These are phyloP conservation scores for Drosophila yooni DNA, from an alignment of 2,888 invertebrate genomes.

Conservation along the genomic window DNA sequence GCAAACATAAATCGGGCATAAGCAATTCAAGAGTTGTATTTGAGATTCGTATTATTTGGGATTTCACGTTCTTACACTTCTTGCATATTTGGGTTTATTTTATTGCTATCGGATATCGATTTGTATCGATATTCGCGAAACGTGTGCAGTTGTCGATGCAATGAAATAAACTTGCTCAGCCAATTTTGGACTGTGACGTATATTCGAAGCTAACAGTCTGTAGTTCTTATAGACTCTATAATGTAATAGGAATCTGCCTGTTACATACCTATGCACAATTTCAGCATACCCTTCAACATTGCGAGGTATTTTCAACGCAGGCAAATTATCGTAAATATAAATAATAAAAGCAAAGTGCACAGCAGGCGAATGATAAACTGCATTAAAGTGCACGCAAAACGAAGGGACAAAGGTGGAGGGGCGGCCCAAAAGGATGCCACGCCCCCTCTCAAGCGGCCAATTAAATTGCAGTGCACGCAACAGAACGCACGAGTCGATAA, in stretches of 20 bases:
- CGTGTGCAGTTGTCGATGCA: not conserved
- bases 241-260: not conserved
- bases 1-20: not conserved
- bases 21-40: not conserved
- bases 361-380: conserved; percentile 70
- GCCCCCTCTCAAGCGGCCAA: conserved; percentile 52
- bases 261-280: not conserved
- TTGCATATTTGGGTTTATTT: too few relatives aligned
- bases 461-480: conserved; percentile 78
- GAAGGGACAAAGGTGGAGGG: conserved; percentile 12
- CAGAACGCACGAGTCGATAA: conserved; percentile 79
- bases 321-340: conserved; percentile 77
- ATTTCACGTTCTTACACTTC: not conserved
- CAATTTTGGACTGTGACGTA: not conserved
- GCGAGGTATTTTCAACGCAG: conserved; percentile 20
- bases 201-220: not conserved
- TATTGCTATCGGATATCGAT: too few relatives aligned
- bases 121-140: too few relatives aligned
- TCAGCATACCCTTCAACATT: not conserved
- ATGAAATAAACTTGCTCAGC: not conserved
- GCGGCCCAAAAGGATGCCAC: conserved; percentile 40
- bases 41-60: not conserved
- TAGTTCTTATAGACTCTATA: not conserved
- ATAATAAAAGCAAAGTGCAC: conserved; percentile 76
- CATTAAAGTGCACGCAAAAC: conserved; percentile 74